Evolutionary conservation across 1,140 invertebrate species (phyloP).

Genomic region (Harpegnathos saltator): DNA sequence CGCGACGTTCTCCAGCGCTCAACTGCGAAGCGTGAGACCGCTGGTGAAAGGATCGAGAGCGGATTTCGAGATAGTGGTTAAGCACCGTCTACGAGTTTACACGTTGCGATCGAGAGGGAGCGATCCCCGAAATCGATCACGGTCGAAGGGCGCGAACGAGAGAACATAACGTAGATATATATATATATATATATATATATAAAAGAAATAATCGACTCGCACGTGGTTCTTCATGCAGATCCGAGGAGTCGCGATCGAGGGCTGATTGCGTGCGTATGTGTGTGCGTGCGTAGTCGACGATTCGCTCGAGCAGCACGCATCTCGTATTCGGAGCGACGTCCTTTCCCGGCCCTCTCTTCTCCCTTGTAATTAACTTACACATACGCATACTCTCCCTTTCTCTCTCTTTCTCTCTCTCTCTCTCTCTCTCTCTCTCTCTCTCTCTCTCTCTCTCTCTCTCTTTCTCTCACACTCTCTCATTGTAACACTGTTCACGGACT

Average conservation of each 20-base stretch:
- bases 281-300: conserved; percentile 13
- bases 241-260: conserved; percentile 3
- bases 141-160: conserved; percentile 41
- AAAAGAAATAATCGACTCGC: conserved; percentile 42
- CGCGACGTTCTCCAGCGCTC: neutral
- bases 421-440: neutral
- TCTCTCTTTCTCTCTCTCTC: too few species aligned
- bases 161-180: conserved; percentile 14
- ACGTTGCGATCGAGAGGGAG: conserved; percentile 24
- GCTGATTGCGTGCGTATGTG: conserved; percentile 19
- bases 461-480: conserved; percentile 40
- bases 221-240: conserved; percentile 1
- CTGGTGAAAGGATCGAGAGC: conserved; percentile 7
- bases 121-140: conserved; percentile 26
- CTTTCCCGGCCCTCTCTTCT: neutral
- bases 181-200: conserved; percentile 24
- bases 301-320: neutral
- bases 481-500: conserved; percentile 72
- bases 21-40: neutral
- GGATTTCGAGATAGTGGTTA: conserved; percentile 8
- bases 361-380: conserved; percentile 57
- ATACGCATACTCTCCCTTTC: conserved; percentile 18
- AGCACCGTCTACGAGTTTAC: conserved; percentile 32
- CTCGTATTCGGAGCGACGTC: conserved; percentile 27
- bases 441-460: conserved; percentile 17